phyloP scores from a whole-genome alignment of 2,888 invertebrate species.

The Peribatodes rhomboidaria region DNA sequence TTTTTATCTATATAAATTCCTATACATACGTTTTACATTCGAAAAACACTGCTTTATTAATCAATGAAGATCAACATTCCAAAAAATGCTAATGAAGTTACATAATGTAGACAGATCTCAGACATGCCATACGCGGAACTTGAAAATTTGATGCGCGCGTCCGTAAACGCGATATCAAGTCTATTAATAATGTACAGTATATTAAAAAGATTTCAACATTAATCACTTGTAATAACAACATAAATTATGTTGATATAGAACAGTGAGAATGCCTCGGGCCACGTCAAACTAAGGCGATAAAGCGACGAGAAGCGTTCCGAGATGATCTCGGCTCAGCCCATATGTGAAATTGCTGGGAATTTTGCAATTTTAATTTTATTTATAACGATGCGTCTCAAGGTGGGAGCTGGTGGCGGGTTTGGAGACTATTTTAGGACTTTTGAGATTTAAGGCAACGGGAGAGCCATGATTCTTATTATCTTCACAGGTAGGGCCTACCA shows the following conservation, averaged over 20 bases:
- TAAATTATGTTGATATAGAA: constrained; percentile 82
- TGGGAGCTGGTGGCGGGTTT: constrained; percentile 48
- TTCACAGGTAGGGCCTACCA: too few species aligned
- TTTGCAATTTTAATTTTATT: constrained; percentile 87
- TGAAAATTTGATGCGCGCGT: constrained; percentile 10
- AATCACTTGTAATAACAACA: constrained; percentile 79
- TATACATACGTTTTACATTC: too few species aligned
- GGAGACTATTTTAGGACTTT: neutral
- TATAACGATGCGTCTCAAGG: constrained; percentile 70
- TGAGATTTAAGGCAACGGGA: neutral
- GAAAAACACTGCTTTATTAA: too few species aligned
- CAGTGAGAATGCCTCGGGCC: constrained; percentile 69
- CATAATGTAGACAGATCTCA: too few species aligned
- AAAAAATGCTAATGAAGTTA: neutral
- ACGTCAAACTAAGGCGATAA: constrained; percentile 80
- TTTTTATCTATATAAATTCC: too few species aligned
- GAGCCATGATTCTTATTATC: neutral
- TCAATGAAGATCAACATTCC: neutral
- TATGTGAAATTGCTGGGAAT: constrained; percentile 85
- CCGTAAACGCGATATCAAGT: constrained; percentile 36
- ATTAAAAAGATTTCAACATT: constrained; percentile 76
- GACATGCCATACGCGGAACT: neutral
- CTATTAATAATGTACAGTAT: constrained; percentile 50
- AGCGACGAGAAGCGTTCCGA: constrained; percentile 62
- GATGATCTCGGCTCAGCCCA: constrained; percentile 81